Base-by-base conservation (phyloP, 2,797 vertebrate genomes). In the Crenuchus spilurus region DNA sequence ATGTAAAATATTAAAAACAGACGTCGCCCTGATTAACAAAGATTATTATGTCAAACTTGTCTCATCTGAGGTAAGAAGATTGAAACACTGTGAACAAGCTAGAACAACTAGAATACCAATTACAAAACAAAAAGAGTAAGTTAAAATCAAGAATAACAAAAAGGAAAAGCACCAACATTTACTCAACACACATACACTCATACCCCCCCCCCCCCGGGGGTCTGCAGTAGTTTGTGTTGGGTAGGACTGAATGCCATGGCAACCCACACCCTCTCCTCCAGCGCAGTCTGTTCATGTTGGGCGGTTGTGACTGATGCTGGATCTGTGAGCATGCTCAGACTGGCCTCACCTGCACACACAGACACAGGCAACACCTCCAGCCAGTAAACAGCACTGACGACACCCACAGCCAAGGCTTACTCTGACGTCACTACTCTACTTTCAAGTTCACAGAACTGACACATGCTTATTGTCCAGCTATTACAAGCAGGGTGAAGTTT, bases 251-350 rank as follows among this genome's bases (percentile, higher is more conserved):
- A 88, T 83, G 62, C 83, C 80, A 51, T 22, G 82, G 84, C 33
- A n/a, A 87, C 74, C 85, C 87, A 83, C 88, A 83, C 90, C 91
- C 88, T 81, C 35, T 90, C 88, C 79, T 24, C 28, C 0, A 75
- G 58, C 86, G 82, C 75, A 88, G 90, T 88, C 88, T 88, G 84
- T 82, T 91, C 90, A 84, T 88, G 92, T 84, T 80, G 71, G 8
- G 60, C 76, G 70, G 52, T 26, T 71, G 73, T 71, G 79, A 83
- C 80, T 80, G 81, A 48, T 76, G 74, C 78, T 64, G 80, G 66
- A 69, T 68, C 77, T 51, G 65, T 42, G 46, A 84, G 83, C 89
- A 87, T 85, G 90, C 84, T 89, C 80, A 81, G 82, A 90, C 90
- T 87, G 69, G 55, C 6, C 81, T 64, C 22, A 35, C 76, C 55